Evolutionary conservation across 2,797 vertebrate genomes (phyloP), one percentile per base, ranked within the genome.

Genomic region (Megalops cyprinoides): DNA sequence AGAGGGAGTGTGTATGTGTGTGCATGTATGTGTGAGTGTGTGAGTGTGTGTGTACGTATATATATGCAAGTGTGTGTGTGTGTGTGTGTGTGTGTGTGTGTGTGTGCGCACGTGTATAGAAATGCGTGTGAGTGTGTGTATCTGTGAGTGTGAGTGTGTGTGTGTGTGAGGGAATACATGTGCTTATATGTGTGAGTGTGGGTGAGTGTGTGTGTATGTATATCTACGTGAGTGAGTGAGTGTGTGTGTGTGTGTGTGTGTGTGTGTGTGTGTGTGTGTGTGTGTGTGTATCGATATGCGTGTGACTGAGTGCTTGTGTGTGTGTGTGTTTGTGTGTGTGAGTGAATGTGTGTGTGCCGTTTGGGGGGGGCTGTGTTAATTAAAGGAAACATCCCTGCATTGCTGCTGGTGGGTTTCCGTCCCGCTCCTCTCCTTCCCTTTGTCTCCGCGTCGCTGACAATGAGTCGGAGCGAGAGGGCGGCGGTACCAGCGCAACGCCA

Each of bases 381-480:
- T 96, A 96, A 96, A 96, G 95, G 95, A 97, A 96, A 92, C 96
- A 95, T 95, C 94, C 88, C 91, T 14, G 91, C 93, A 92, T 93
- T 92, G 90, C 88, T 94, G 90, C 92, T 93, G 92, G 83, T 83
- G 86, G 84, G 81, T 87, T 87, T 85, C 77, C 62, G n/a, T 56
- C 48, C 20, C 28, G 14, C 42, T 93, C 90, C 91, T 91, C 93
- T 94, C 90, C 92, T 86, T 87, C 79, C 80, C 84, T 91, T 88
- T 89, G 89, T 91, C 90, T 91, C 83, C 84, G 87, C 84, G 86
- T 87, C 84, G 87, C 92, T 96, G 95, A 97, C 96, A 97, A 93
- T 93, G 95, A 96, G 95, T 92, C 91, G 95, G 94, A 95, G 94
- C 92, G 93, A 95, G 94, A 96, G 96, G 96, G 94, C 96, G 96